Percentiles rank a stretch among this genome's conserved stretches.
Evolutionary conservation across 2,888 invertebrate species (phyloP).

Genomic region (Noctuana brunneofusca): DNA sequence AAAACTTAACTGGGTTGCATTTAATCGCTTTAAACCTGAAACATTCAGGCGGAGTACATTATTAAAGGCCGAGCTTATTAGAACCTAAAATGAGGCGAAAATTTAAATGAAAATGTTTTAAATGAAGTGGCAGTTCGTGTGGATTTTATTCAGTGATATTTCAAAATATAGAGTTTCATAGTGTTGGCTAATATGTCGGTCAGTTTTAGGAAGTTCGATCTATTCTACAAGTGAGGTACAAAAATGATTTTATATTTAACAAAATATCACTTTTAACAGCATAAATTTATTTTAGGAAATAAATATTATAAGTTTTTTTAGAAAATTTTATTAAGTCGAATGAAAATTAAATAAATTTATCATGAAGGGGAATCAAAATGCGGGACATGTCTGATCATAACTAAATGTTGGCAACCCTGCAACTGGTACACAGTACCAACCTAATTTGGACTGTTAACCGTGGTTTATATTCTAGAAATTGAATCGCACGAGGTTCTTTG

Average conservation of each 20-base stretch:
- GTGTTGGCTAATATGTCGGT: too few species aligned
- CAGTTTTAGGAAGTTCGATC: too few species aligned
- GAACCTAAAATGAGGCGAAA: slow-evolving; percentile 6
- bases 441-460: slow-evolving; percentile 20
- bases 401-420: slow-evolving; percentile 27
- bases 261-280: too few species aligned
- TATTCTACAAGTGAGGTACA: too few species aligned
- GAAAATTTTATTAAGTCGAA: too few species aligned
- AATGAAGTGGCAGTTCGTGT: not conserved
- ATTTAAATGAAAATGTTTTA: slow-evolving; percentile 11
- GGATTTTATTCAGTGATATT: not conserved
- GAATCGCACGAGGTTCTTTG: slow-evolving; percentile 25
- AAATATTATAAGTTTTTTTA: too few species aligned
- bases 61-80: slow-evolving; percentile 13
- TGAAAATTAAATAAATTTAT: too few species aligned
- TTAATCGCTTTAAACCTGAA: slow-evolving; percentile 33
- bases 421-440: slow-evolving; percentile 27
- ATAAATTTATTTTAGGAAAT: too few species aligned
- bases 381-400: slow-evolving; percentile 23
- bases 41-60: slow-evolving; percentile 31
- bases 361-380: slow-evolving; percentile 11
- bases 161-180: not conserved
- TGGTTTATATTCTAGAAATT: slow-evolving; percentile 31
- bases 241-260: too few species aligned
- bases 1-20: slow-evolving; percentile 33